Conservation (phyloP, 2,888 invertebrate genomes). For the Timema cristinae region DNA sequence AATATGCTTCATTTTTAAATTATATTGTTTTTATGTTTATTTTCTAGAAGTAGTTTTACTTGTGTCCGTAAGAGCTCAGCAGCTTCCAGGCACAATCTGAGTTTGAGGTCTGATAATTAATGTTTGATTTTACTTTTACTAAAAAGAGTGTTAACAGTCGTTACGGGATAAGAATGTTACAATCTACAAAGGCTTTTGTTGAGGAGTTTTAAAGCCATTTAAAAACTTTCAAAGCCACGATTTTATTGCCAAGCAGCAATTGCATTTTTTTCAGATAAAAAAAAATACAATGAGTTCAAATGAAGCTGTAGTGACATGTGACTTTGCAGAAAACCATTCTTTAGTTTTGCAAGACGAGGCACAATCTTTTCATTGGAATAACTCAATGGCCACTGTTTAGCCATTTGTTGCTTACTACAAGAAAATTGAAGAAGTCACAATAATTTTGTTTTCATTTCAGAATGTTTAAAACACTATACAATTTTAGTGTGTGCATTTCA, state of each 20-base stretch:
- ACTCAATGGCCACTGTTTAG: background rate
- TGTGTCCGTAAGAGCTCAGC: too few species aligned
- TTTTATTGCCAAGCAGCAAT: background rate
- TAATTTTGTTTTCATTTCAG: slow-evolving; percentile 3
- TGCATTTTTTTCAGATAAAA: background rate
- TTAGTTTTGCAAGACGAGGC: slow-evolving; percentile 10
- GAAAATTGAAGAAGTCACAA: background rate
- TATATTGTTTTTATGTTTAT: too few species aligned
- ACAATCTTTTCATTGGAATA: slow-evolving; percentile 14
- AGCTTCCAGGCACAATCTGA: too few species aligned
- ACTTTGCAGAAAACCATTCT: slow-evolving; percentile 12
- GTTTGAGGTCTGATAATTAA: too few species aligned
- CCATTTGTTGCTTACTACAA: slow-evolving; percentile 10
- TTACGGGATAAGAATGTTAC: too few species aligned
- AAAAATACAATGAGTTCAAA: background rate
- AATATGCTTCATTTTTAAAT: too few species aligned
- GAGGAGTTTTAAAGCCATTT: background rate
- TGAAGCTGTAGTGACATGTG: background rate
- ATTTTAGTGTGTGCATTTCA: slow-evolving; percentile 11
- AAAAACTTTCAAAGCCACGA: background rate
- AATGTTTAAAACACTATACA: background rate
- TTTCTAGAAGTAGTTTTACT: too few species aligned
- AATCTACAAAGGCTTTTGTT: background rate
- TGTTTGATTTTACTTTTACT: too few species aligned
- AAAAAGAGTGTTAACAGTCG: too few species aligned